phyloP scores from a whole-genome alignment of 2,113 vertebrate species.

The Apeltes quadracus region DNA sequence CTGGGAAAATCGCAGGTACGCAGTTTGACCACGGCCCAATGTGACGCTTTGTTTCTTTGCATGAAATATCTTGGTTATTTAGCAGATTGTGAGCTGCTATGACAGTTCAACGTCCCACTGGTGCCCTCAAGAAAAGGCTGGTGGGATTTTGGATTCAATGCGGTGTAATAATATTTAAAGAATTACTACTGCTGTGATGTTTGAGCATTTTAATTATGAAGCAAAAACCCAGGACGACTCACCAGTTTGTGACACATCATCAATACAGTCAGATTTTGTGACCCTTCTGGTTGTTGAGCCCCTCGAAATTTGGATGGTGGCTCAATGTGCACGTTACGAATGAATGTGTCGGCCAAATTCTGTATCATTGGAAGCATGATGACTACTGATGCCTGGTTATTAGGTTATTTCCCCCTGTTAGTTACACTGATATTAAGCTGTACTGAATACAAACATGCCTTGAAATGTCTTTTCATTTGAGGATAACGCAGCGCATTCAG shows the following conservation, averaged over 20 bases:
- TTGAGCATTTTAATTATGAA: not conserved
- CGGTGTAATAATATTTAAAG: no score
- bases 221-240: not conserved
- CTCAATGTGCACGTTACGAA: not conserved
- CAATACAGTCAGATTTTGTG: not conserved
- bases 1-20: no score
- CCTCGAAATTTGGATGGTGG: not conserved
- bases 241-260: not conserved
- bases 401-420: not conserved
- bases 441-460: not conserved
- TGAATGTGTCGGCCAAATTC: not conserved
- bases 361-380: not conserved
- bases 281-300: no score
- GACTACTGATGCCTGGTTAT: not conserved
- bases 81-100: no score
- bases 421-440: slow-evolving; percentile 2
- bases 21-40: no score
- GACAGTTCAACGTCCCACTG: no score
- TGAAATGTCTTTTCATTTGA: not conserved
- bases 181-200: no score
- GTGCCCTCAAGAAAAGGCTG: no score
- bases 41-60: no score
- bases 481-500: not conserved
- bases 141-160: no score
- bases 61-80: no score